Evolutionary conservation across 2,888 invertebrate species (phyloP).

Genomic region (Eueremaeus valkanovi): DNA sequence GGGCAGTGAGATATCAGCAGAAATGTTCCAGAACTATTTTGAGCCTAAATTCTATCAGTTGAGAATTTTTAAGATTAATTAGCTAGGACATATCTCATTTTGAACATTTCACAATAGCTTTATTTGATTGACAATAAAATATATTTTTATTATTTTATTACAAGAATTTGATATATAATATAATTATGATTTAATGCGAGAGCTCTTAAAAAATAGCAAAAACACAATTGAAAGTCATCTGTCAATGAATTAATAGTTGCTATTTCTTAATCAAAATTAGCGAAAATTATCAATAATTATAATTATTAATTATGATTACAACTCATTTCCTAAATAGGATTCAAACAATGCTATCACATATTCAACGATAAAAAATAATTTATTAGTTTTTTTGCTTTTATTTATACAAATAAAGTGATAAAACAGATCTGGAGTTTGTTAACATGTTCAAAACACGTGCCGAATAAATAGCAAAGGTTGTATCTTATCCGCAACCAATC

Average conservation of each 20-base stretch:
- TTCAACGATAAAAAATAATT: background rate
- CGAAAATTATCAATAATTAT: background rate
- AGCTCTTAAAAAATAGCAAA: too few relatives aligned
- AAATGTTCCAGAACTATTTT: too few relatives aligned
- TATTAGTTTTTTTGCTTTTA: background rate
- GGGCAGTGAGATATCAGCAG: too few relatives aligned
- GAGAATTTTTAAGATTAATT: too few relatives aligned
- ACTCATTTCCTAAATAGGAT: background rate
- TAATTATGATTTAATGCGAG: too few relatives aligned
- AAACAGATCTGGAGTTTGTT: background rate
- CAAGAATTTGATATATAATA: too few relatives aligned
- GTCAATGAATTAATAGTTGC: background rate
- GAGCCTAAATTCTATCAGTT: too few relatives aligned
- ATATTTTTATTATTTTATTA: too few relatives aligned
- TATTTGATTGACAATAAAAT: too few relatives aligned
- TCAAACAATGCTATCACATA: background rate
- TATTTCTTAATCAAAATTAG: too few relatives aligned
- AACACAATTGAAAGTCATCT: background rate
- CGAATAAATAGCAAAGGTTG: background rate
- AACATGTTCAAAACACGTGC: background rate
- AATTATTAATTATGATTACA: background rate
- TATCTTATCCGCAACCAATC: background rate
- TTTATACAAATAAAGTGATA: slow-evolving; percentile 3
- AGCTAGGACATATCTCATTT: too few relatives aligned
- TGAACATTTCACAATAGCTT: too few relatives aligned